phyloP scores from a whole-genome alignment of 1,140 invertebrate species.

The Drosophila ercepeae region DNA sequence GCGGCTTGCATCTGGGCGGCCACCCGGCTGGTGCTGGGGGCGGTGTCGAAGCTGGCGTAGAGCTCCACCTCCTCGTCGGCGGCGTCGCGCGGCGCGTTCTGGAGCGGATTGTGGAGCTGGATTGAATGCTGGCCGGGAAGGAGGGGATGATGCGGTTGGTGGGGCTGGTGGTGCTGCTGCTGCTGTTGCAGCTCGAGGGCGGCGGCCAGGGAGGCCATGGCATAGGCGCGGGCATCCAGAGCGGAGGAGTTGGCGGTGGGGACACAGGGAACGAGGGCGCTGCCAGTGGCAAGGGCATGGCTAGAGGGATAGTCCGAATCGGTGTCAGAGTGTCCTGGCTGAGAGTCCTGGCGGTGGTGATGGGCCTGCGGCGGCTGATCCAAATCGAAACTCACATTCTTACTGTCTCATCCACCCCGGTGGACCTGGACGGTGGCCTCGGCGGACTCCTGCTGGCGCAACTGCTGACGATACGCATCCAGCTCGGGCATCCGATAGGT shows the following conservation, averaged over 20 bases:
- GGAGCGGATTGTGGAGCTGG: too few relatives aligned
- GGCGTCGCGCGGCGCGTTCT: conserved; percentile 47
- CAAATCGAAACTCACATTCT: conserved; percentile 84
- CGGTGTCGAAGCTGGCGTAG: conserved; percentile 71
- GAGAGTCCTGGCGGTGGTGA: conserved; percentile 16
- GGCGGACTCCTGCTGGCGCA: conserved; percentile 94
- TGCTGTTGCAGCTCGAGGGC: conserved; percentile 63
- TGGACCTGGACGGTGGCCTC: conserved; percentile 86
- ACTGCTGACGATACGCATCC: conserved; percentile 92
- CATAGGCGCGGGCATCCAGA: conserved; percentile 64
- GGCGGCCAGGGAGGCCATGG: conserved; percentile 70
- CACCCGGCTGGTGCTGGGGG: conserved; percentile 74
- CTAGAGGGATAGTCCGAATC: conserved; percentile 15
- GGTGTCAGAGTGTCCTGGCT: conserved; percentile 4
- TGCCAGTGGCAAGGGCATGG: conserved; percentile 17
- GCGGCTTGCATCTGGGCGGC: conserved; percentile 80
- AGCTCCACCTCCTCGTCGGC: conserved; percentile 78
- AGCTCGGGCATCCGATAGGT: conserved; percentile 96
- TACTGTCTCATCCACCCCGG: conserved; percentile 84
- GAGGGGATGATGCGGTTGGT: neutral
- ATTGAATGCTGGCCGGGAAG: conserved; percentile 1
- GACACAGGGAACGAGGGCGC: conserved; percentile 6
- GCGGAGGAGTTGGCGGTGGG: neutral
- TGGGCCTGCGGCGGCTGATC: conserved; percentile 56
- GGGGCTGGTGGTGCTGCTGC: conserved; percentile 25